A percentile compares a stretch with the other conserved stretches of the same genome.
These are phyloP conservation scores for Pycnomerus fuliginosus DNA, from an alignment of 2,888 invertebrate genomes.

Conservation along the genomic window DNA sequence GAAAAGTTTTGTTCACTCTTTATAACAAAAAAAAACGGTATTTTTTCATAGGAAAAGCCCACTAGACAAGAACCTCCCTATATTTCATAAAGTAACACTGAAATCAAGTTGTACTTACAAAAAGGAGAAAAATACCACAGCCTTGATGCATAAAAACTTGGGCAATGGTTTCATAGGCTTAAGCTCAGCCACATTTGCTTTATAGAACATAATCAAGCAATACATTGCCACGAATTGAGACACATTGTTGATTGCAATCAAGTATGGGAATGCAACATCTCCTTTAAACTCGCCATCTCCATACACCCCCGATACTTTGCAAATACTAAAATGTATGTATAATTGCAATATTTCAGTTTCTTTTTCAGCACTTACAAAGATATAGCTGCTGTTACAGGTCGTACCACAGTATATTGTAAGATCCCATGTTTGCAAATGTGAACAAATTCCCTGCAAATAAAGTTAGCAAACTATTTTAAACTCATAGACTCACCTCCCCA, in stretches of 20 bases:
- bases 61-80: no score
- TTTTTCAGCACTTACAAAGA: slow-evolving; percentile 69
- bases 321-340: slow-evolving; percentile 62
- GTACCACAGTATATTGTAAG: slow-evolving; percentile 89
- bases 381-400: slow-evolving; percentile 86
- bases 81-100: slow-evolving; percentile 11
- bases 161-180: slow-evolving; percentile 92
- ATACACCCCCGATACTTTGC: slow-evolving; percentile 81
- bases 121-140: slow-evolving; percentile 96
- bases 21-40: no score
- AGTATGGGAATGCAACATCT: slow-evolving; percentile 85
- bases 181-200: slow-evolving; percentile 82
- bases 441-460: slow-evolving; percentile 74
- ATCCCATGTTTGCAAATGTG: slow-evolving; percentile 97
- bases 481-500: slow-evolving; percentile 68
- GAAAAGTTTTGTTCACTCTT: no score
- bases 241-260: slow-evolving; percentile 82
- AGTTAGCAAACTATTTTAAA: slow-evolving; percentile 1
- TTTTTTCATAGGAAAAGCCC: no score
- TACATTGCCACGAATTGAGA: slow-evolving; percentile 98
- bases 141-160: slow-evolving; percentile 95
- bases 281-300: slow-evolving; percentile 89
- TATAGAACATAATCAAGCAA: slow-evolving; percentile 90
- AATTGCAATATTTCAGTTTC: not conserved
- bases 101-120: slow-evolving; percentile 70